Base-by-base conservation (phyloP, 2,888 invertebrate genomes). In the Tenthredo amoena region DNA sequence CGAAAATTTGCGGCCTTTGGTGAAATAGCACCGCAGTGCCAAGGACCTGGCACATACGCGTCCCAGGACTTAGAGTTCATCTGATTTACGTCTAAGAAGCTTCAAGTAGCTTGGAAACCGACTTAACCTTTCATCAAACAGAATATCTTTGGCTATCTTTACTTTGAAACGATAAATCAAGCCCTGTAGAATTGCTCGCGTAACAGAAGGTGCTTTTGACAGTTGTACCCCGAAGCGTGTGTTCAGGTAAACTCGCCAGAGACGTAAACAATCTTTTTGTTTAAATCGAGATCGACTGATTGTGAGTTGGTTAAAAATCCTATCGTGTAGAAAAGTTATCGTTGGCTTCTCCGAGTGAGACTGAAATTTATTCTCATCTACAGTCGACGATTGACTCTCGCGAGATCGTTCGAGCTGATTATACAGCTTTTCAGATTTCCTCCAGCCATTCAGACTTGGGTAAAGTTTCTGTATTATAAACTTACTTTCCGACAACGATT, bases 321-420 rank as follows among this genome's bases (percentile, higher is more conserved):
- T 26, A 81, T 21, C 37, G 62, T 37, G n/a, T 37, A n/a, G 1
- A 58, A 58, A 81, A 81, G 21, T 62, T 81, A 81, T 81, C 37
- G n/a, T 81, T 81, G 40, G 37, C 12, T 81, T 58, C 34, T 21
- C 50, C 40, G 21, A 62, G 37, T 26, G 37, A 62, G 40, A 62
- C 26, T 81, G 62, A 62, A 81, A 81, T 81, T 81, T 81, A 81
- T 81, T 81, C 77, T 31, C 77, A 6, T 31, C 77, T 31, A 50
- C 77, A 31, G 15, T 34, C 74, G 21, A 50, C 79, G 81, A 62
- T 62, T 62, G 81, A 81, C 81, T 77, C 31, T 50, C 55, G 47
- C 40, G 40, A 81, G 81, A 81, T 81, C 81, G 81, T 79, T 79
- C 81, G 37, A 37, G 34, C 81, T 81, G 81, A 81, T 81, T 81